Conservation (phyloP, 2,113 vertebrate genomes). For the Ifrita kowaldi region DNA sequence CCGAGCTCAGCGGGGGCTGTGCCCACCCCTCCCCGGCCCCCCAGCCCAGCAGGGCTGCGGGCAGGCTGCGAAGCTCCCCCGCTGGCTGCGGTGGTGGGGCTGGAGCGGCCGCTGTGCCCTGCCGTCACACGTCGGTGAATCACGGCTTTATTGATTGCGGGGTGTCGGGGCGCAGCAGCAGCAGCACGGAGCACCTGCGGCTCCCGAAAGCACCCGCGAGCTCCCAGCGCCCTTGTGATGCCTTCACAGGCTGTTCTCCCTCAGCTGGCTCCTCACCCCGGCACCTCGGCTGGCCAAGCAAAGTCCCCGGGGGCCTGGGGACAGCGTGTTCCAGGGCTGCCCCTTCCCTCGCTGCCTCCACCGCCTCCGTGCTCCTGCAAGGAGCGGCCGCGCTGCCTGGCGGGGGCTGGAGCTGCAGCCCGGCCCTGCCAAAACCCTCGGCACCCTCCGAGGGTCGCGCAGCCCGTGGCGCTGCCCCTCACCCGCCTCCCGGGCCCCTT, state of each 20-base stretch:
- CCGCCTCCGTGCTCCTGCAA: not conserved
- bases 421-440: not conserved
- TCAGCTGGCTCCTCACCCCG: not conserved
- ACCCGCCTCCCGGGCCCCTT: not conserved
- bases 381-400: not conserved
- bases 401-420: not conserved
- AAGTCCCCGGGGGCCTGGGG: not conserved
- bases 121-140: conserved; percentile 5
- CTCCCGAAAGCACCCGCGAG: not conserved
- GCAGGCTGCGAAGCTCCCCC: not conserved
- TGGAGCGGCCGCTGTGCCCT: not conserved
- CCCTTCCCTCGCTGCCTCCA: not conserved
- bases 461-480: not conserved
- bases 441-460: not conserved
- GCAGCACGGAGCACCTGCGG: not conserved
- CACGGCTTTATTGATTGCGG: not conserved
- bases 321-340: not conserved
- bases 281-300: fast-evolving
- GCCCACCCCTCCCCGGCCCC: not conserved
- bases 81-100: not conserved
- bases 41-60: not conserved
- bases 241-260: not conserved
- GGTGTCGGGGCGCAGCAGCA: not conserved
- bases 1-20: not conserved
- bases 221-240: not conserved